phyloP scores from a whole-genome alignment of 1,140 invertebrate genomes.

The Aphis craccivora region DNA sequence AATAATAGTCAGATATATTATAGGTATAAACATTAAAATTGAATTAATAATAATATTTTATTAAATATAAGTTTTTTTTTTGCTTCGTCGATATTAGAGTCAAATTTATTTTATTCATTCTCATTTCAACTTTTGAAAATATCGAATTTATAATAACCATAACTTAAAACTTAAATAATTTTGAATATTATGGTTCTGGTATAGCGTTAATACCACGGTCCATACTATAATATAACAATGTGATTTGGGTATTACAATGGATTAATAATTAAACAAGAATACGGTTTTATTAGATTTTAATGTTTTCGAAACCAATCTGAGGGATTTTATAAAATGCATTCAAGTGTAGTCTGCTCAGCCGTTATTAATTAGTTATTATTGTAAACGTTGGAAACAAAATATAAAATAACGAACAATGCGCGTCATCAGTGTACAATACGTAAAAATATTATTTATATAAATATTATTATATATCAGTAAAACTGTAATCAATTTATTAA shows the following conservation, averaged over 20 bases:
- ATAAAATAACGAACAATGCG: constrained; percentile 27
- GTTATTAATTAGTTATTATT: constrained; percentile 22
- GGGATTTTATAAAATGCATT: constrained; percentile 19
- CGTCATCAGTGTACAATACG: background rate
- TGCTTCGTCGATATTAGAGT: background rate
- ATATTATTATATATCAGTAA: background rate
- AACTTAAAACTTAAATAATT: background rate
- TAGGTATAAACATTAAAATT: background rate
- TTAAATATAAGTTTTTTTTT: background rate
- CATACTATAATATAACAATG: background rate
- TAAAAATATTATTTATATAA: constrained; percentile 21
- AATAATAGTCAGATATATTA: background rate
- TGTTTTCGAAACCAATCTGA: background rate
- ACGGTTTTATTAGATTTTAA: constrained; percentile 19
- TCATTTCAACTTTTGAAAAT: background rate
- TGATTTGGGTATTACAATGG: background rate
- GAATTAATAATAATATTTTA: background rate
- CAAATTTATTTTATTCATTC: background rate
- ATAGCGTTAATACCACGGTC: background rate
- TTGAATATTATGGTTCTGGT: background rate
- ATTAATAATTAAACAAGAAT: constrained; percentile 17
- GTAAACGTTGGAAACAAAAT: background rate
- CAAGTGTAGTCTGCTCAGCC: background rate
- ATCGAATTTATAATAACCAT: background rate
- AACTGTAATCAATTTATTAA: constrained; percentile 11